Base-by-base conservation (phyloP, 2,113 vertebrate genomes). In the Aramus guarauna region DNA sequence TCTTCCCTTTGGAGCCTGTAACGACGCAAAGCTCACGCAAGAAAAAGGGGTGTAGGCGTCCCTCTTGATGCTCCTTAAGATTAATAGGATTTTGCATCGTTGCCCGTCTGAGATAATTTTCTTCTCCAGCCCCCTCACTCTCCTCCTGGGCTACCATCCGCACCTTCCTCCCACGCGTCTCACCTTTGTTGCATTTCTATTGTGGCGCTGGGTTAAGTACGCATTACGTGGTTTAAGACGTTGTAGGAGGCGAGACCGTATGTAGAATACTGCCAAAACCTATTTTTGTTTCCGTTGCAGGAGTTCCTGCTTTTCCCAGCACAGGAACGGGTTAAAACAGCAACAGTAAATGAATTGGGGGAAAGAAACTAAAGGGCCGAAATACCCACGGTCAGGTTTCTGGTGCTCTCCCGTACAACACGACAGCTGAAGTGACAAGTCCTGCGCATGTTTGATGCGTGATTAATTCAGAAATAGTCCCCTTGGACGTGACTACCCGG, bases 201-300 rank as follows among this genome's bases (percentile, higher is more conserved):
- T 52, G 63, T 52, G 45, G 17, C 68, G 73, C 56, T 32, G 53
- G 32, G 72, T 72, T 64, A 62, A 71, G 52, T 29, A 34, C 2
- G 0, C 14, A 14, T 37, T 58, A 37, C 1, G 1, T 55, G 12
- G 32, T 50, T 88, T 11, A 41, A n/a, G 69, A 7, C 75, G 26
- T 4, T 26, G 77, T n/a, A 62, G 69, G 87, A 94, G 56, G 69
- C 63, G 74, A 88, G 47, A 50, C 21, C 7, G 2, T 43, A 34
- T 0, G 1, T 17, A 73, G 36, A 78, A 71, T 26, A 29, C 27
- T 60, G 47, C 85, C 80, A 63, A 63, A 48, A 19, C 1, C 0
- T 24, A 5, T 41, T 77, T 71, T 19, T 52, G 30, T 80, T 85
- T 58, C 67, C 63, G 1, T 53, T 41, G 15, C n/a, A 43, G 45